Evolutionary conservation across 2,113 vertebrate genomes (phyloP).

Genomic region (Indicator maculatus): DNA sequence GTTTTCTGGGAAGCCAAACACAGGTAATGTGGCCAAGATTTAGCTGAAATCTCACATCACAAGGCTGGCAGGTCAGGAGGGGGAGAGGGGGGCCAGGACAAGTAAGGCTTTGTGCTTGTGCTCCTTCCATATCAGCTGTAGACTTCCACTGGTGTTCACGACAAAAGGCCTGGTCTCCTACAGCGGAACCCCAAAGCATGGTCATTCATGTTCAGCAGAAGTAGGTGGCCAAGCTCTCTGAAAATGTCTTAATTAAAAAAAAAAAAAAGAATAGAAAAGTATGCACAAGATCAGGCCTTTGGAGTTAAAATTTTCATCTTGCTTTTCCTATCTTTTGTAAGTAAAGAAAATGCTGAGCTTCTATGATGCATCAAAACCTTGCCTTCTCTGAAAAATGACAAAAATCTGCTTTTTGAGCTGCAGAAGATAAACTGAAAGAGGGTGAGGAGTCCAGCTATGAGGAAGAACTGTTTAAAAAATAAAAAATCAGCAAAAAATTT

Average conservation of each 20-base stretch:
- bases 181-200: not conserved
- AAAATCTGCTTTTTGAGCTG: not conserved
- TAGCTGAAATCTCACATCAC: not conserved
- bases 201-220: not conserved
- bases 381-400: not conserved
- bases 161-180: not conserved
- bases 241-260: not conserved
- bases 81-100: not conserved
- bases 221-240: not conserved
- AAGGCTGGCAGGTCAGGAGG: not conserved
- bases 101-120: not conserved
- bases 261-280: too few relatives aligned
- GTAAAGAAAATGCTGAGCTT: not conserved
- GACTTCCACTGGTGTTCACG: not conserved
- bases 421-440: not conserved
- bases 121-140: not conserved
- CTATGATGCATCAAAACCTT: not conserved
- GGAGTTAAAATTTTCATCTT: not conserved
- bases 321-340: not conserved
- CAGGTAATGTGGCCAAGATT: not conserved
- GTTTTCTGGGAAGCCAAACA: not conserved
- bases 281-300: not conserved
- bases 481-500: not conserved
- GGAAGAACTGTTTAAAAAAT: not conserved
- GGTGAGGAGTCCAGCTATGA: not conserved